These are phyloP conservation scores for Nebria ingens DNA, from an alignment of 1,140 invertebrate genomes.

Conservation along the genomic window DNA sequence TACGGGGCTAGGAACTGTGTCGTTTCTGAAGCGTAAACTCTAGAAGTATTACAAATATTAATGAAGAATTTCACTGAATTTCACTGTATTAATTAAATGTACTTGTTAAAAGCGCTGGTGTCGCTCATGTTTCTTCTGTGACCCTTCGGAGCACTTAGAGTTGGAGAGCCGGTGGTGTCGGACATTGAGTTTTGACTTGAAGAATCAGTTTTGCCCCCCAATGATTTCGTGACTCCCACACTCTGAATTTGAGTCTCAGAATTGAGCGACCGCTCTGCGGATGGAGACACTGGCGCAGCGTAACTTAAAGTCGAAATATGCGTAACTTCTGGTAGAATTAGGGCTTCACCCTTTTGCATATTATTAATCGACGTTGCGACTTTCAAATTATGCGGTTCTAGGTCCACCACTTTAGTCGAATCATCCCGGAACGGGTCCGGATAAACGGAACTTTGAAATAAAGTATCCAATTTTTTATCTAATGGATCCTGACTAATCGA, in stretches of 20 bases:
- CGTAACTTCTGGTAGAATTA: not conserved
- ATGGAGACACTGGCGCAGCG: conserved; percentile 16
- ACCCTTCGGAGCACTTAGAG: conserved; percentile 37
- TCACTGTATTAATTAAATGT: conserved; percentile 31
- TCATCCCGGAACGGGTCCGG: conserved; percentile 51
- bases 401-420: conserved; percentile 15
- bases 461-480: conserved; percentile 26
- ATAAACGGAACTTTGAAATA: conserved; percentile 42
- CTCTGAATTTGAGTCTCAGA: conserved; percentile 18
- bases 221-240: not conserved
- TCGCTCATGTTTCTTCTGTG: conserved; percentile 79
- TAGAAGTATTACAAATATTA: conserved; percentile 31
- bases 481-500: not conserved
- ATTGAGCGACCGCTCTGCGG: conserved; percentile 22
- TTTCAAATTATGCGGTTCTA: not conserved
- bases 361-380: not conserved
- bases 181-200: conserved; percentile 32
- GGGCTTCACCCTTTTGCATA: not conserved
- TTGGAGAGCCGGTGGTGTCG: conserved; percentile 41
- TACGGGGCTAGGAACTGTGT: conserved; percentile 67
- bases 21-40: conserved; percentile 63
- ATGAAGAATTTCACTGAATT: not conserved
- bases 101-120: conserved; percentile 79
- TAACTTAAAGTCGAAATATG: not conserved
- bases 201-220: conserved; percentile 25